Base-by-base conservation (phyloP, 1,140 invertebrate genomes). In the Hydropsyche tenuis region DNA sequence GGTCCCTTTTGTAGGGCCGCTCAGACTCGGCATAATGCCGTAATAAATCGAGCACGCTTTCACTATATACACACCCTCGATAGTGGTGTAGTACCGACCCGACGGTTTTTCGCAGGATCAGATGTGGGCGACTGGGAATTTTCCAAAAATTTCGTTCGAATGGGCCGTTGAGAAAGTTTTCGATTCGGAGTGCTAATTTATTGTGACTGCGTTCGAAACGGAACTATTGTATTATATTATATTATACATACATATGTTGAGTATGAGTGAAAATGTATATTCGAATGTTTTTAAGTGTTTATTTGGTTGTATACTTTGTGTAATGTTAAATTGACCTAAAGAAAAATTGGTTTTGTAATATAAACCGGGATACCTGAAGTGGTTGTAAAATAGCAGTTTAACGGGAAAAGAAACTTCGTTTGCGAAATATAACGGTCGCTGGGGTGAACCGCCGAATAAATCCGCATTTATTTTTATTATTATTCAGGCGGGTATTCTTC, bases 31-130 rank as follows among this genome's bases (percentile, higher is more conserved):
- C 23, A 62, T 72, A 72, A 72, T 72, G 69, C 69, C 30, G 56
- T 63, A 72, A 72, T 72, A 72, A 72, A 72, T 72, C 69, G 69
- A 70, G 30, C 30, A 65, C n/a, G 25, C 69, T 60, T 16, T 23
- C 37, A 18, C 30, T 4, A 9, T 3, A 9, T 46, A 22, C 69
- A 37, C 56, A 20, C 30, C 30, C 20, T 25, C 11, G 30, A 37
- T 37, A 25, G 51, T 16, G 23, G 48, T 51, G 30, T 60, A 20
- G 25, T 16, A 42, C 25, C 43, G 12, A 4, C 45, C 16, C 45
- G 18, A n/a, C 65, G n/a, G 22, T n/a, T n/a, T n/a, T n/a, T 20
- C 45, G 12, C n/a, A 46, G 65, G 22, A 68, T 30, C 42, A 46
- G 45, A 45, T 43, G 20, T 23, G 42, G 65, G 18, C 37, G 45